Percentiles rank a stretch among this genome's conserved stretches.
Evolutionary conservation across 2,113 vertebrate genomes (phyloP).

Genomic region (Burhinus oedicnemus): DNA sequence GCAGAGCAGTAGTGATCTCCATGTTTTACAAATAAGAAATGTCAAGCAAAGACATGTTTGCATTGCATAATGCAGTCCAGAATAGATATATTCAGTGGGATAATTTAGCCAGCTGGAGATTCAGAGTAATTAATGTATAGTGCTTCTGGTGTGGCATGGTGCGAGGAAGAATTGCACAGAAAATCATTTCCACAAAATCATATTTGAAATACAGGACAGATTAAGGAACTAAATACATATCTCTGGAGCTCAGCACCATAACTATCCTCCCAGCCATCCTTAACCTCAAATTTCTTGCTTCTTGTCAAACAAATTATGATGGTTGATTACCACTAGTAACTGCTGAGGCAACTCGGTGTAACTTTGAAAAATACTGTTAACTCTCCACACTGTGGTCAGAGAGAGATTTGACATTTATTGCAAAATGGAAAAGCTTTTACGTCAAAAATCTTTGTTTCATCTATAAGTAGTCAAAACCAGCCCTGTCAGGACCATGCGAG

Average conservation of each 20-base stretch:
- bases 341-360: background rate
- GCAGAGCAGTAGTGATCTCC: background rate
- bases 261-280: background rate
- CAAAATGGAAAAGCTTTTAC: background rate
- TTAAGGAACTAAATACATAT: background rate
- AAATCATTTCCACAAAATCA: background rate
- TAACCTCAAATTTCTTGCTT: background rate
- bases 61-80: background rate
- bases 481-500: background rate
- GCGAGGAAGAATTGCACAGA: background rate
- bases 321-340: background rate
- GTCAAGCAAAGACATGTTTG: background rate
- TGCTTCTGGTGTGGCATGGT: background rate
- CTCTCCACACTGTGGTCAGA: background rate
- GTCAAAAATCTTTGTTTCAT: background rate
- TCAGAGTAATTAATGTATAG: background rate
- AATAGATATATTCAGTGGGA: background rate
- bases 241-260: background rate
- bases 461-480: background rate
- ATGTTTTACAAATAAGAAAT: background rate
- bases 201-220: background rate
- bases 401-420: background rate
- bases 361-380: background rate
- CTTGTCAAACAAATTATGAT: background rate
- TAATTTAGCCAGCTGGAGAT: background rate